Evolutionary conservation across 2,113 vertebrate species (phyloP), one percentile per base, ranked within the genome.

Genomic region (Salvelinus sp.): DNA sequence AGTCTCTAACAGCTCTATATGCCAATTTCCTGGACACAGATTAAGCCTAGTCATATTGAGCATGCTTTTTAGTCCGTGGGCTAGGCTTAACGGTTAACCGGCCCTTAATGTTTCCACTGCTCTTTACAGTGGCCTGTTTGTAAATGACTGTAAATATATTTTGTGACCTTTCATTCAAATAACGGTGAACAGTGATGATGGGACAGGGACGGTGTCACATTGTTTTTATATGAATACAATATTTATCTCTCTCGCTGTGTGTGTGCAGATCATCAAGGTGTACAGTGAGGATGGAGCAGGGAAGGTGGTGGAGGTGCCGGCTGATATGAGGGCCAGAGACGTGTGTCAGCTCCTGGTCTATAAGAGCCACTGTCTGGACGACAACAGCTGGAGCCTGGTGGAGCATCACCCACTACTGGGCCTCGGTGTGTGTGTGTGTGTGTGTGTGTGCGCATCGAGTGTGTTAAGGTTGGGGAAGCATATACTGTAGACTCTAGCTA

Each of bases 301-400:
- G 88, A 99, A 96, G 92, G 96, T 96, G 84, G 94, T 99, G 91
- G 97, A 99, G 93, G 96, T 98, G 85, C 95, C 95, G 64, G 93
- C 95, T 25, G 96, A 98, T 91, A 97, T 96, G 96, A 98, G 95
- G 7, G 95, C 96, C 91, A 95, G 96, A 90, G 96, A 99, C 91
- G 94, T 99, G 87, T 98, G 97, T 93, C 97, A 99, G 90, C 88
- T 98, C 86, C 95, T 99, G 90, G 95, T 98, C 85, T 97, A 99
- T 92, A 96, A 95, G 91, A 97, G 95, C 92, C 97, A 99, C 92
- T 99, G 96, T 92, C 93, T 99, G 92, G 96, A 99, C 83, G 98
- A 99, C 93, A 96, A 97, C 95, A 98, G 95, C 94, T 99, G 98
- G 98, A 93, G 95, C 58, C 94, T 99, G 81, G 96, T 99, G 92